A percentile compares a stretch with the other conserved stretches of the same genome.
Conservation (phyloP, 37 sponge, comb jelly and placozoan genomes). For the Beroe ovata region DNA sequence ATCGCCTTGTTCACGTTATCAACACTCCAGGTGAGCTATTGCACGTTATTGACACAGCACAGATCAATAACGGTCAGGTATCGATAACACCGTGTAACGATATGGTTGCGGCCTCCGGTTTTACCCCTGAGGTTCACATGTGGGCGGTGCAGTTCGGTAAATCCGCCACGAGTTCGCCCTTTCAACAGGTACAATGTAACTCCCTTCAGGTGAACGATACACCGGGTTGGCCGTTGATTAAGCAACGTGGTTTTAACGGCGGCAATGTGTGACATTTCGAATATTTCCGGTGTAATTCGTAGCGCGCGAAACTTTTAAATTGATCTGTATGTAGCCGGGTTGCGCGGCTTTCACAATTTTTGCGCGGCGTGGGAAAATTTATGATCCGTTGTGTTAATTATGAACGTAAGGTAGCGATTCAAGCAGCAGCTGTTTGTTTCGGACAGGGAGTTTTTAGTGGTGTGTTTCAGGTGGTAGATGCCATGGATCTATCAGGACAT, state of each 20-base stretch:
- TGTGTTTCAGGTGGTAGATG: constrained; percentile 37
- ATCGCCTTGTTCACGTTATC: too few relatives aligned
- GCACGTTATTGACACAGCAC: constrained; percentile 51
- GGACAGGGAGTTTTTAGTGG: too few relatives aligned
- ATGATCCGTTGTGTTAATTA: too few relatives aligned
- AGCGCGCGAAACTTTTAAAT: neutral
- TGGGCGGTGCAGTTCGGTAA: constrained; percentile 91
- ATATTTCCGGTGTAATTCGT: neutral
- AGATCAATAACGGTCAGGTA: constrained; percentile 52
- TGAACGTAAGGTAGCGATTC: too few relatives aligned
- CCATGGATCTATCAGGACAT: constrained; percentile 44
- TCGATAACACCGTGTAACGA: constrained; percentile 37
- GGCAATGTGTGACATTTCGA: neutral
- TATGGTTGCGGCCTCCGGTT: constrained; percentile 72
- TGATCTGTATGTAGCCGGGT: neutral
- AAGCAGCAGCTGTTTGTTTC: too few relatives aligned
- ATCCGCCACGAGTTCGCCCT: constrained; percentile 69
- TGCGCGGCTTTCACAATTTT: constrained; percentile 1
- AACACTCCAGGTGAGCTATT: constrained; percentile 53
- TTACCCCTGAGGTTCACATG: constrained; percentile 90
- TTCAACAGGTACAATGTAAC: constrained; percentile 72
- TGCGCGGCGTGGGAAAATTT: too few relatives aligned
- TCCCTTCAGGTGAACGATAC: too few relatives aligned
- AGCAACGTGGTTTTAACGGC: neutral
- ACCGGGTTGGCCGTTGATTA: neutral